Conservation (phyloP, 2,888 invertebrate genomes). For the Halocaridina rubra region DNA sequence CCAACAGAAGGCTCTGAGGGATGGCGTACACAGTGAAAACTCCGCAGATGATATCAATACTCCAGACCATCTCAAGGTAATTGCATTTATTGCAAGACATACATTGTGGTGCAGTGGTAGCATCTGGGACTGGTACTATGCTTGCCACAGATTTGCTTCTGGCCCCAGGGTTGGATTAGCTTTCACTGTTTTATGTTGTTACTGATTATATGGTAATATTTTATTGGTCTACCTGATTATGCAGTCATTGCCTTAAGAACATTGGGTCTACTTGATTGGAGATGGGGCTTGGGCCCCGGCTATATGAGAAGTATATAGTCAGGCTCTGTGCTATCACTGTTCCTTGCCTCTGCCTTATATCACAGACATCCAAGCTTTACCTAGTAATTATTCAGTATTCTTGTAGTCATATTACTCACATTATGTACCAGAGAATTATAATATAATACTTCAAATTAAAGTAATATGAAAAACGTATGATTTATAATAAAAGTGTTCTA, state of each 20-base stretch:
- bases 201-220: neutral
- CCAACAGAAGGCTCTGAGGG: slow-evolving; percentile 50
- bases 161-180: neutral
- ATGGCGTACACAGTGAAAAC: slow-evolving; percentile 30
- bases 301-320: no score
- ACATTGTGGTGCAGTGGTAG: neutral
- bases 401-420: no score
- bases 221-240: no score
- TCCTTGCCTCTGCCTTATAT: no score
- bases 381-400: no score
- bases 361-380: no score
- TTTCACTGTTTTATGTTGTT: neutral
- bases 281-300: no score
- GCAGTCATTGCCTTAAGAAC: neutral
- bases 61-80: slow-evolving; percentile 45
- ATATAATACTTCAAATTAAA: no score
- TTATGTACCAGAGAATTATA: no score
- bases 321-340: no score
- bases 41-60: slow-evolving; percentile 38
- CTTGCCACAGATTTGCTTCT: neutral
- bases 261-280: no score
- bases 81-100: neutral
- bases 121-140: neutral
- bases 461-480: no score
- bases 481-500: neutral